Conservation (phyloP, 2,888 invertebrate species). For the Agrenia bidenticulata region DNA sequence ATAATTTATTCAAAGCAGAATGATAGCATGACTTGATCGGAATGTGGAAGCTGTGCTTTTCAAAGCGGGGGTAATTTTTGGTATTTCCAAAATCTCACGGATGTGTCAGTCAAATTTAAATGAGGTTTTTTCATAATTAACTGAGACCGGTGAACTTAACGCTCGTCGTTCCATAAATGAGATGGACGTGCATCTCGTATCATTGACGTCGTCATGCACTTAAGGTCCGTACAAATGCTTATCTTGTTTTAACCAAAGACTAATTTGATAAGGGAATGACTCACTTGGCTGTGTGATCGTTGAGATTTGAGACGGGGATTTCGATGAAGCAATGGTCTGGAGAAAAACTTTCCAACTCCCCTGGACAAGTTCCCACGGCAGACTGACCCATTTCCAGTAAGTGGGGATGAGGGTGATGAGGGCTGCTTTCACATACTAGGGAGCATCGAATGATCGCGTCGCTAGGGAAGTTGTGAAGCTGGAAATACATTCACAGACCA, state of each 20-base stretch:
- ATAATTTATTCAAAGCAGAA: no score
- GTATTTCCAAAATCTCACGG: no score
- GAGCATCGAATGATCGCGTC: constrained; percentile 47
- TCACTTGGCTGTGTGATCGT: constrained; percentile 68
- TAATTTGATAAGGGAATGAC: constrained; percentile 50
- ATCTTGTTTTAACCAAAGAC: not conserved
- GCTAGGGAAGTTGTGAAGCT: constrained; percentile 44
- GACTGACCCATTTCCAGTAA: constrained; percentile 44
- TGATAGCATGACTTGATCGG: no score
- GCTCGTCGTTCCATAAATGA: no score
- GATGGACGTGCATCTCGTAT: not conserved
- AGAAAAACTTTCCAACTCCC: constrained; percentile 50
- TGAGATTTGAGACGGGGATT: constrained; percentile 61
- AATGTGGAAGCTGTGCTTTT: no score
- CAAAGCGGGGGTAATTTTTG: no score
- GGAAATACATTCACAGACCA: no score
- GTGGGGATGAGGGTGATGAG: constrained; percentile 49
- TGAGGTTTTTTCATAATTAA: no score
- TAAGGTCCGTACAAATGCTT: not conserved
- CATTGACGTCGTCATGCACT: not conserved
- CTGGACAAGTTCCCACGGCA: constrained; percentile 5
- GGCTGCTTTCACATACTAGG: constrained; percentile 44
- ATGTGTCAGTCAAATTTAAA: no score
- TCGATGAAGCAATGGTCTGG: constrained; percentile 71
- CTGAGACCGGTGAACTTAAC: no score